A percentile compares a stretch with the other conserved stretches of the same genome.
Conservation (phyloP, 2,113 vertebrate species). For the Mormoops blainvillei region DNA sequence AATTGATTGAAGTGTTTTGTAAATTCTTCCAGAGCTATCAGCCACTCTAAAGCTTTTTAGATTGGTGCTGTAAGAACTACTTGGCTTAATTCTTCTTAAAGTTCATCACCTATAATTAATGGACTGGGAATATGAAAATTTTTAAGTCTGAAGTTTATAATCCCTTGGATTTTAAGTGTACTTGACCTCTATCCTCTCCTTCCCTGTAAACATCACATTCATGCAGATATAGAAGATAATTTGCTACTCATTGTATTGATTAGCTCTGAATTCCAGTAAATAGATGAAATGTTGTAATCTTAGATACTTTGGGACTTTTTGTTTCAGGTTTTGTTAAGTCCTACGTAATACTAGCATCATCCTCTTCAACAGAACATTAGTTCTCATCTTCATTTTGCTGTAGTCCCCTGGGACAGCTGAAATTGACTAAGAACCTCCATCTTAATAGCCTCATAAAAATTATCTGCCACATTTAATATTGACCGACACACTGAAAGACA, state of each 20-base stretch:
- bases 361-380: neutral
- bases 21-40: conserved; percentile 43
- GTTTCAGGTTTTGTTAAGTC: neutral
- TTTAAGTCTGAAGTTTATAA: conserved; percentile 44
- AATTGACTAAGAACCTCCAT: neutral
- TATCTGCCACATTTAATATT: neutral
- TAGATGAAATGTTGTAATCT: neutral
- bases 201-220: neutral
- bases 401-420: neutral
- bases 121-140: neutral
- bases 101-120: conserved; percentile 61
- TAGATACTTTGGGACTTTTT: neutral
- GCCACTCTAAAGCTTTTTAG: conserved; percentile 4
- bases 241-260: neutral
- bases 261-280: neutral
- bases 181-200: neutral
- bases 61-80: neutral
- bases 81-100: conserved; percentile 55
- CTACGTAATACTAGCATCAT: neutral
- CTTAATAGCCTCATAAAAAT: neutral
- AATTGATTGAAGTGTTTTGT: conserved; percentile 48
- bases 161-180: conserved; percentile 28
- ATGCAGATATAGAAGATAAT: neutral
- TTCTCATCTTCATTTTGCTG: neutral
- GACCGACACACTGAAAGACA: neutral